These are phyloP conservation scores for Labeo calbasu DNA, from an alignment of 2,797 vertebrate species.

Conservation along the genomic window DNA sequence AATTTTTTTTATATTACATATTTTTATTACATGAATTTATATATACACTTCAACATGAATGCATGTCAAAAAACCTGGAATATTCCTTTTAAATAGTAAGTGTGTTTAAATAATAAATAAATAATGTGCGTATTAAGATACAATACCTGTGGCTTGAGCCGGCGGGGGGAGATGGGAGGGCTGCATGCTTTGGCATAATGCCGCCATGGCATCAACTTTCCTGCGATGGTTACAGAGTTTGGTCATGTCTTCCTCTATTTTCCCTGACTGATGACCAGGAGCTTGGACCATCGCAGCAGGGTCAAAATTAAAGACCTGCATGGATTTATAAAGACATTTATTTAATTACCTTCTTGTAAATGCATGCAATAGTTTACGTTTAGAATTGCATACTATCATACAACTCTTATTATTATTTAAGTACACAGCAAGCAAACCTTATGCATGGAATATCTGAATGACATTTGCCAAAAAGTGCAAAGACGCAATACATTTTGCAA, in stretches of 20 bases:
- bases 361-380: neutral
- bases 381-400: neutral
- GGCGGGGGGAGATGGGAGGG: slow-evolving; percentile 77
- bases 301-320: slow-evolving; percentile 92
- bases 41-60: neutral
- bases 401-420: neutral
- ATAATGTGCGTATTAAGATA: neutral
- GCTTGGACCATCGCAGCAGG: slow-evolving; percentile 82
- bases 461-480: neutral
- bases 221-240: slow-evolving; percentile 93
- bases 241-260: slow-evolving; percentile 93
- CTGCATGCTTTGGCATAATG: slow-evolving; percentile 89
- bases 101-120: neutral
- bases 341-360: neutral
- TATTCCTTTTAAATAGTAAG: neutral
- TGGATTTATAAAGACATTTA: neutral
- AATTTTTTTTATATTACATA: too few relatives aligned
- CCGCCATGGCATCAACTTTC: slow-evolving; percentile 94
- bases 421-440: neutral
- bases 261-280: slow-evolving; percentile 81
- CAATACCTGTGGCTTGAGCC: slow-evolving; percentile 77
- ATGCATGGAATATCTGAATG: neutral
- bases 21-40: too few relatives aligned
- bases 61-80: neutral
- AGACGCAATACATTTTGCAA: neutral